Evolutionary conservation across 2,888 invertebrate genomes (phyloP), one percentile per base, ranked within the genome.

Genomic region (Cordilura impudica): DNA sequence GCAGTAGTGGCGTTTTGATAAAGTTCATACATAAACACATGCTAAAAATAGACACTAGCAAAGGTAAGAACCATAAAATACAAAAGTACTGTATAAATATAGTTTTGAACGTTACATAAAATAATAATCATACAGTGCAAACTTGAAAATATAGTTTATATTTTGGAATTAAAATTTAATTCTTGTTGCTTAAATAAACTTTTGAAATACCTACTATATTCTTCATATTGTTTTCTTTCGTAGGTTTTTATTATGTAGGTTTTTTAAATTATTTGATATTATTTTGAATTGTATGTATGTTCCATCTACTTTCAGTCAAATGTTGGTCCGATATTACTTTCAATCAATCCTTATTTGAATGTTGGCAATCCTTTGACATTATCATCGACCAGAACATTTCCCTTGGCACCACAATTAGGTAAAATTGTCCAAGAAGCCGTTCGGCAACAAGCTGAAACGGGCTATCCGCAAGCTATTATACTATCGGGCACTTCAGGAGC

Each of bases 381-480:
- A 88, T 94, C 94, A 86, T 95, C 95, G 82, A 94, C 95, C 85
- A 91, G 96, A 88, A 91, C 93, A 49, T 91, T 96, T 86, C 92
- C 94, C 16, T 89, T 94, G 83, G 93, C 95, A 83, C 93, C 94
- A n/a, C 96, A 97, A 90, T 92, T 98, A 83, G 94, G 95, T 89
- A 94, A 94, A 88, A 95, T 97, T 69, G 97, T 97, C 70, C 95
- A 95, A 90, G 97, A 97, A 91, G 97, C 97, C 56, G 96, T 97
- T 83, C 92, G 97, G 81, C 97, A 97, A 90, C 97, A 97, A 91
- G 95, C 96, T 71, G 98, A 98, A 91, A 96, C 97, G 82, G 97
- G 97, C 84, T 97, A 97, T 91, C 97, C 97, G 72, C 98, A 98
- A 91, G 97, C 97, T 84, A 96, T 98, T 86, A 97, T 98, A 83